Evolutionary conservation across 1,140 invertebrate species (phyloP), one percentile per base, ranked within the genome.

Genomic region (Rhopalosiphum maidis): DNA sequence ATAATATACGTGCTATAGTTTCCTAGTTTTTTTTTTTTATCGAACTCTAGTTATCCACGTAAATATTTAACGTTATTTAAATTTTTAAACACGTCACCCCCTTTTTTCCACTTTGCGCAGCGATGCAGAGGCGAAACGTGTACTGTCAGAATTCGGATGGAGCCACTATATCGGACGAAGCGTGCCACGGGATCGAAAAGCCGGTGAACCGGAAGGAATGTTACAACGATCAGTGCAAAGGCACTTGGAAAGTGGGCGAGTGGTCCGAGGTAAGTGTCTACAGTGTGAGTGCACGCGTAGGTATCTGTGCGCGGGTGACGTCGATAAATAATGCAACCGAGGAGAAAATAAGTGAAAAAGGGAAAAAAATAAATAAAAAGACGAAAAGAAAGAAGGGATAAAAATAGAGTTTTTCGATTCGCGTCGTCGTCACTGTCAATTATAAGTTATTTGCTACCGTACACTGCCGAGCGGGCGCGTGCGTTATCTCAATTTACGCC

Each of bases 241-340:
- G 97, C 0, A 96, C 97, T 25, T 99, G 98, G 98, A 96, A 96
- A 94, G 97, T 97, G 23, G 97, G 97, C 11, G 96, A 97, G 94
- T 98, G 98, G 98, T 98, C 97, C 46, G 97, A 98, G 96, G 98
- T 98, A 95, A 95, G 95, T 95, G 85, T 83, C 60, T 77, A 25
- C 83, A 41, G 43, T 86, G 85, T 46, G 85, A 9, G 93, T 25
- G n/a, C 8, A 23, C 6, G 41, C 4, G 22, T 85, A 23, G 21
- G 25, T 60, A 30, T 30, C 25, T 60, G 55, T 30, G 30, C 30
- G 11, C 55, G 55, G 55, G 55, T 60, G n/a, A n/a, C 60, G 15
- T 77, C 60, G 60, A 77, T 77, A 77, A 77, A 77, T 77, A 77
- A 77, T 77, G 60, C 60, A 77, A 77, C 60, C n/a, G n/a, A 77